Evolutionary conservation across 2,113 vertebrate genomes (phyloP).

Genomic region (Neolamprologus kungweensis): DNA sequence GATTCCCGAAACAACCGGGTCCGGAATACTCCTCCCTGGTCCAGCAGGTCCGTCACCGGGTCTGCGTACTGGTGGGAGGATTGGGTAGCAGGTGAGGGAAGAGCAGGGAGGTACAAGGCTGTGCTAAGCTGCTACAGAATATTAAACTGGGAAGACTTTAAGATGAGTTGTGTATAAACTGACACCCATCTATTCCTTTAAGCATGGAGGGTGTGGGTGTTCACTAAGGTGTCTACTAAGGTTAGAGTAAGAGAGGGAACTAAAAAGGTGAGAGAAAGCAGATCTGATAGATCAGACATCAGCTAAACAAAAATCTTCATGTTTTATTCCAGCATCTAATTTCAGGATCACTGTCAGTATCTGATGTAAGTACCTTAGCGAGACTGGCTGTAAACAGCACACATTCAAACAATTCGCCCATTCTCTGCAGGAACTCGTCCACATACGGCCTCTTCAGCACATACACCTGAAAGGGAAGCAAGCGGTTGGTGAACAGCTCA

Average conservation of each 20-base stretch:
- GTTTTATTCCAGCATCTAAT: accelerated
- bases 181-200: neutral
- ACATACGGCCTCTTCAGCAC: slow-evolving; percentile 89
- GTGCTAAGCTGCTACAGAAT: neutral
- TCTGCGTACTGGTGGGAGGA: slow-evolving; percentile 76
- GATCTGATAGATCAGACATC: neutral
- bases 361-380: slow-evolving; percentile 75
- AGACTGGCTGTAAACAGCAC: slow-evolving; percentile 88
- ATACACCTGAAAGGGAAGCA: slow-evolving; percentile 74
- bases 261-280: slow-evolving; percentile 8
- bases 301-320: neutral
- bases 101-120: neutral
- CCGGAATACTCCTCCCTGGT: slow-evolving; percentile 78
- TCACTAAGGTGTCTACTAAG: neutral
- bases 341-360: neutral
- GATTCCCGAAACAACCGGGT: slow-evolving; percentile 84
- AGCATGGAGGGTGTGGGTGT: neutral
- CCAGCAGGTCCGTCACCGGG: slow-evolving; percentile 85
- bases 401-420: slow-evolving; percentile 89
- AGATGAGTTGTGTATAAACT: neutral
- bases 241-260: neutral
- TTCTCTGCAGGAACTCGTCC: slow-evolving; percentile 83
- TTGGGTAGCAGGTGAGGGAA: neutral
- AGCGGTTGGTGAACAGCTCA: neutral
- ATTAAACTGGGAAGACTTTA: neutral